Evolutionary conservation across 2,797 vertebrate species (phyloP).

Genomic region (Urosaurus nigricauda): DNA sequence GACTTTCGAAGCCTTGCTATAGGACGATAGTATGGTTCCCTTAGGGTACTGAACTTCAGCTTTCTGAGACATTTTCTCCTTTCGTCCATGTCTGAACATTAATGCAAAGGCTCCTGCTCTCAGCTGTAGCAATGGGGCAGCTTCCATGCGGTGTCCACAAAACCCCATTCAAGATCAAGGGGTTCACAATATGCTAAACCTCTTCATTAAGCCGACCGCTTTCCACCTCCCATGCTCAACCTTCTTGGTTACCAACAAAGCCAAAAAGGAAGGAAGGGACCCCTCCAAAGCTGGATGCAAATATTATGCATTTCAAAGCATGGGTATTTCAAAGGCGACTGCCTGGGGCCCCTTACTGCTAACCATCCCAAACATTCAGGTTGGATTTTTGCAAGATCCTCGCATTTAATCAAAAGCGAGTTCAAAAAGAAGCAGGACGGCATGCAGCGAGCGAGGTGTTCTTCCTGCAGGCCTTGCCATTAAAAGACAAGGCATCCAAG

Average conservation of each 20-base stretch:
- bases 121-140: neutral
- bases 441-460: conserved; percentile 16
- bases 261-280: conserved; percentile 15
- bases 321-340: conserved; percentile 60
- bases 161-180: neutral
- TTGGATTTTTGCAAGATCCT: conserved; percentile 37
- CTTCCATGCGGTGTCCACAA: conserved; percentile 34
- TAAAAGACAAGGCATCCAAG: conserved; percentile 46
- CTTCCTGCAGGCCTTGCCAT: conserved; percentile 48
- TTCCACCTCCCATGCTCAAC: conserved; percentile 21
- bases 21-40: neutral
- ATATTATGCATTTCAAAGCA: conserved; percentile 63
- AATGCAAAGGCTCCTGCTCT: too few species aligned
- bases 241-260: conserved; percentile 41
- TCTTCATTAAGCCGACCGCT: conserved; percentile 1
- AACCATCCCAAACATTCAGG: conserved; percentile 41
- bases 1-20: neutral
- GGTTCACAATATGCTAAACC: neutral
- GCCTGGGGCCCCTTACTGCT: conserved; percentile 50
- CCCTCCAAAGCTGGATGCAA: conserved; percentile 29
- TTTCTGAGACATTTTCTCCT: too few species aligned
- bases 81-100: too few species aligned
- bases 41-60: neutral
- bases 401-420: conserved; percentile 57
- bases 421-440: conserved; percentile 53